Evolutionary conservation across 2,888 invertebrate genomes (phyloP), one percentile per base, ranked within the genome.

Genomic region (Thecocarcelia acutangulata): DNA sequence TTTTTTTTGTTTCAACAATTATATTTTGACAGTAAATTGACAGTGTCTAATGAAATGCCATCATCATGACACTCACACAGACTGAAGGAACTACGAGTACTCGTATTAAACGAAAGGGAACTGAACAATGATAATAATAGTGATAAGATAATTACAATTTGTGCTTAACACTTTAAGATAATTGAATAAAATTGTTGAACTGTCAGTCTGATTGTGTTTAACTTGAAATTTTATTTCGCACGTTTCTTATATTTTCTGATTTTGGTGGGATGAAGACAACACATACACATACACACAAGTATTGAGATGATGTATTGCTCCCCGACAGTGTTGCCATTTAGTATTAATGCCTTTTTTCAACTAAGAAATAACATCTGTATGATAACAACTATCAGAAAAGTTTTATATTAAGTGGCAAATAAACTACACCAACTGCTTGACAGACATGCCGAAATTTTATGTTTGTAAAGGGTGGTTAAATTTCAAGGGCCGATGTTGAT

Each of bases 21-120:
- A 17, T 73, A 52, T 66, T 73, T 79, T 73, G 59, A 73, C 46
- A 66, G 19, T 73, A 73, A 79, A 89, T 87, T 90, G 90, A 90
- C 89, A 87, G 86, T 85, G 86, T 85, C 86, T 88, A 87, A 88
- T 88, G 61, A 68, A 72, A 73, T 75, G 59, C 61, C 37, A 76
- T 69, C 37, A 76, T 69, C 50, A 64, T 66, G 37, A 64, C 17
- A 50, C 58, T 19, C 48, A 28, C 48, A 40, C 21, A 40, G 15
- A 40, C 6, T 11, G 15, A 28, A 33, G 6, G 3, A 8, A 46
- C 13, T 15, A n/a, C n/a, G n/a, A n/a, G n/a, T n/a, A n/a, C n/a
- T n/a, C n/a, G n/a, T n/a, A 44, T 17, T 4, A 64, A 17, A 12
- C 12, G 13, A 3, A 17, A 40, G n/a, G 19, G 58, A n/a, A 42